Conservation (phyloP, 2,888 invertebrate genomes). For the Tromatobia lineatoria region DNA sequence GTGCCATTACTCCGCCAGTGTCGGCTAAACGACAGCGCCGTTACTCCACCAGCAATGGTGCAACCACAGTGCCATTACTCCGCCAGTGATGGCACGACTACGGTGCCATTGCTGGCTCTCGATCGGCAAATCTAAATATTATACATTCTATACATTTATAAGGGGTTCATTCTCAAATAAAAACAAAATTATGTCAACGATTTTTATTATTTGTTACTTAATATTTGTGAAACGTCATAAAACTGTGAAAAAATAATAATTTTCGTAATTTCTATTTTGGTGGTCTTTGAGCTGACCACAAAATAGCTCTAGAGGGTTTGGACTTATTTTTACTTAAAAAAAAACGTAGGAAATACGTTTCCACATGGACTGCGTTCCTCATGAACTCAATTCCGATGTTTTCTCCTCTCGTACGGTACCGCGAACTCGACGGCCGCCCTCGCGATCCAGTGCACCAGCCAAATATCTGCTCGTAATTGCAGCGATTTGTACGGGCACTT, state of each 20-base stretch:
- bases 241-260: slow-evolving; percentile 1
- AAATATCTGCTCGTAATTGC: slow-evolving; percentile 1
- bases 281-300: background rate
- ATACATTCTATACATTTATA: background rate
- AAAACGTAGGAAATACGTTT: background rate
- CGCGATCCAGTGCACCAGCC: slow-evolving; percentile 1
- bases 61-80: slow-evolving; percentile 1
- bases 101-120: background rate
- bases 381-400: slow-evolving; percentile 1
- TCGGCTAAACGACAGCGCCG: background rate
- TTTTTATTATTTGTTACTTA: slow-evolving; percentile 1
- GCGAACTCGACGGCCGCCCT: background rate
- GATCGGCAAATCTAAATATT: background rate
- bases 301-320: background rate
- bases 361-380: background rate
- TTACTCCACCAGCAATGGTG: background rate
- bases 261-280: background rate
- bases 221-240: too few species aligned
- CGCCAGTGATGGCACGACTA: background rate
- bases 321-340: background rate
- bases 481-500: background rate
- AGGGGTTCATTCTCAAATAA: background rate
- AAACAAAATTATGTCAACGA: background rate
- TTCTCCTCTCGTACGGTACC: background rate
- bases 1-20: slow-evolving; percentile 1